phyloP scores from a whole-genome alignment of 2,888 invertebrate genomes.

The Cacoxenus indagator region DNA sequence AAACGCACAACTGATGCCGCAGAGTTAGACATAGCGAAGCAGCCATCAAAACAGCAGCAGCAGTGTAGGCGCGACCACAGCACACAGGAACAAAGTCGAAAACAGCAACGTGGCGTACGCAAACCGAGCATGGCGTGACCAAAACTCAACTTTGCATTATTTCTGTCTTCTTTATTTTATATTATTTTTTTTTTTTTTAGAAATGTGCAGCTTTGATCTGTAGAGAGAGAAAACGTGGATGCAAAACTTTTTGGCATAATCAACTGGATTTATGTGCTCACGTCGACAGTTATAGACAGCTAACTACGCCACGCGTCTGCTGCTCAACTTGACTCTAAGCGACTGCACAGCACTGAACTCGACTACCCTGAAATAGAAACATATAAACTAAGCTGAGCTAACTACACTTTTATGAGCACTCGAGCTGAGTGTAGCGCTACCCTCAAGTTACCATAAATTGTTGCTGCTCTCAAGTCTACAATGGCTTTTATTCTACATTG shows the following conservation, averaged over 20 bases:
- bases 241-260: background rate
- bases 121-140: background rate
- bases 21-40: no score
- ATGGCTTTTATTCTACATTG: background rate
- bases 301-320: background rate
- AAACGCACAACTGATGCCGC: background rate
- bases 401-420: background rate
- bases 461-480: background rate
- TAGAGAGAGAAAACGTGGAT: background rate
- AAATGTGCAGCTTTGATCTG: background rate
- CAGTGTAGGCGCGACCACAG: background rate
- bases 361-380: no score
- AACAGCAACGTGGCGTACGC: background rate
- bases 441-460: background rate
- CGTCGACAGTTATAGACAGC: background rate
- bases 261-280: constrained; percentile 1
- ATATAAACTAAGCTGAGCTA: background rate
- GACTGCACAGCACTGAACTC: no score
- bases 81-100: background rate
- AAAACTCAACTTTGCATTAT: background rate
- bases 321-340: no score
- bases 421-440: background rate
- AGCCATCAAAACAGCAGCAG: background rate
- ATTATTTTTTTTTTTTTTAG: background rate
- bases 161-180: background rate